Percentiles rank a stretch among this genome's conserved stretches.
Evolutionary conservation across 2,888 invertebrate genomes (phyloP).

Genomic region (Rosalia funebris): DNA sequence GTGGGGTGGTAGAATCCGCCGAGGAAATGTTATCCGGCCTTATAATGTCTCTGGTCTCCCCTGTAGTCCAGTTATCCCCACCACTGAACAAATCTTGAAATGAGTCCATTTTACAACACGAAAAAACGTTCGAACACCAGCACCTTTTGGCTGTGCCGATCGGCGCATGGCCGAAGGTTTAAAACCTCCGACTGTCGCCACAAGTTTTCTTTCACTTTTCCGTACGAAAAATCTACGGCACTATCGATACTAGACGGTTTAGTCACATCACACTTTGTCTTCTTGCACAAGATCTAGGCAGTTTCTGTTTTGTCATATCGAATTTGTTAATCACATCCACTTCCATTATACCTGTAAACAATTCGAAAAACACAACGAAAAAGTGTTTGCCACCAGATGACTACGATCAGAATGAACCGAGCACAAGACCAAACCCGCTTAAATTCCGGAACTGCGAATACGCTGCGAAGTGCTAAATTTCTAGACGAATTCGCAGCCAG

Average conservation of each 20-base stretch:
- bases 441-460: neutral
- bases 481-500: neutral
- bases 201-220: neutral
- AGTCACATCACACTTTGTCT: conserved; percentile 11
- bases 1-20: conserved; percentile 72
- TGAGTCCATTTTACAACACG: conserved; percentile 62
- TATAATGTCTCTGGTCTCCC: conserved; percentile 41
- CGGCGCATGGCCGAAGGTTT: conserved; percentile 52
- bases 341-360: conserved; percentile 25
- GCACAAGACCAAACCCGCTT: neutral
- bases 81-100: conserved; percentile 64
- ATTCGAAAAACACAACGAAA: conserved; percentile 15
- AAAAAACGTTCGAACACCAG: conserved; percentile 45
- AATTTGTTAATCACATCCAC: conserved; percentile 21
- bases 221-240: neutral
- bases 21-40: conserved; percentile 57
- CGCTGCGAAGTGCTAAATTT: neutral
- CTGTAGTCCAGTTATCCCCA: conserved; percentile 54
- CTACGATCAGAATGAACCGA: neutral
- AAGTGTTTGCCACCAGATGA: neutral
- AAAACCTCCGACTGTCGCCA: conserved; percentile 20
- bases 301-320: neutral
- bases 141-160: conserved; percentile 32
- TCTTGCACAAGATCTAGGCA: conserved; percentile 4
- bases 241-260: too few species aligned